These are phyloP conservation scores for Falcunculus frontatus DNA, from an alignment of 2,113 vertebrate genomes.

Conservation along the genomic window DNA sequence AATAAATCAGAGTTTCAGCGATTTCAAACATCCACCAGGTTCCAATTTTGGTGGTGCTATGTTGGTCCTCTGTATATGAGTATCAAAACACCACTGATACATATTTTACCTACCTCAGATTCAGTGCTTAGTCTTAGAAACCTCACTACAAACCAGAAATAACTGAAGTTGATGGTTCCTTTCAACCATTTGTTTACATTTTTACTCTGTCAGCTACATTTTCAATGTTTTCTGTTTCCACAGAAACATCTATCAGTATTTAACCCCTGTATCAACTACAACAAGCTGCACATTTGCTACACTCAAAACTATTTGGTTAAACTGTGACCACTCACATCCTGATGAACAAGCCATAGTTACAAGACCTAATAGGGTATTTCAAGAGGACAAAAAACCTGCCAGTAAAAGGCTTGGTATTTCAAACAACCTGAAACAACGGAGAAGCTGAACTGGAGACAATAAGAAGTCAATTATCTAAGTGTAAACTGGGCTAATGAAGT, in stretches of 20 bases:
- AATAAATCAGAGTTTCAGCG: neutral
- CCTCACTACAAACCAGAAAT: neutral
- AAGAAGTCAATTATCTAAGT: neutral
- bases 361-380: neutral
- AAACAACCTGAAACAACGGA: neutral
- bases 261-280: neutral
- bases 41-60: neutral
- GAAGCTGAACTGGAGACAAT: neutral
- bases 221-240: neutral
- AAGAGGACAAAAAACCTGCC: neutral
- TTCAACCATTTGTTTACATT: neutral
- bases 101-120: neutral
- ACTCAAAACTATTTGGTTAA: neutral
- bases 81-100: neutral
- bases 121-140: neutral
- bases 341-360: neutral
- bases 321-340: neutral
- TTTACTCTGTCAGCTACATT: neutral
- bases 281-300: neutral
- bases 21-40: neutral
- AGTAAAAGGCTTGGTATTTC: neutral
- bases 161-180: neutral
- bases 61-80: accelerated
- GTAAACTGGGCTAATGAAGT: neutral
- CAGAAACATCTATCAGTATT: neutral